Conservation (phyloP, 2,888 invertebrate species). For the Tenthredo scrophulariae region DNA sequence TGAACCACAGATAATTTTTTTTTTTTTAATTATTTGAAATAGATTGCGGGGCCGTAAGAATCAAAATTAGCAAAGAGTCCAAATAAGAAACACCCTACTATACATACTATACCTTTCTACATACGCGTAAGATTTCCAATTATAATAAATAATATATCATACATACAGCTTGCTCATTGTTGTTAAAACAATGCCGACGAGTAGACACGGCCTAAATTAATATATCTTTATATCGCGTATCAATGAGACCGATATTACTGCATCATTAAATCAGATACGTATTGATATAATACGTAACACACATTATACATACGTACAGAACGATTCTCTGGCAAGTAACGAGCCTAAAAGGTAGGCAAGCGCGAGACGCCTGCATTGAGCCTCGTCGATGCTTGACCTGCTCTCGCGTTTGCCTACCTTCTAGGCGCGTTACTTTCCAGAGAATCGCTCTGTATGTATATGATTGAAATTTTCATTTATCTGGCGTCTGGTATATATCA, state of each 20-base stretch:
- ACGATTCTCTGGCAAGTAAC: too few relatives aligned
- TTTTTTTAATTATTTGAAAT: background rate
- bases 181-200: slow-evolving; percentile 60
- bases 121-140: background rate
- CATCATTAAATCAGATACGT: background rate
- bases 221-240: slow-evolving; percentile 27
- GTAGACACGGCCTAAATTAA: slow-evolving; percentile 72
- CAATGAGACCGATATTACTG: background rate
- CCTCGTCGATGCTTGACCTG: too few relatives aligned
- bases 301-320: background rate
- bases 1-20: too few relatives aligned
- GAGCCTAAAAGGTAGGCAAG: too few relatives aligned
- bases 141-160: background rate
- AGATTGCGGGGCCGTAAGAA: too few relatives aligned
- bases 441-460: too few relatives aligned
- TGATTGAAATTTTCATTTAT: background rate
- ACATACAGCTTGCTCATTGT: slow-evolving; percentile 41
- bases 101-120: background rate
- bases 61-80: background rate
- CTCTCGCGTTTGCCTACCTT: too few relatives aligned
- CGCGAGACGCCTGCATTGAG: too few relatives aligned
- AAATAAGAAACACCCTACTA: background rate
- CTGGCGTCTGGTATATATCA: too few relatives aligned
- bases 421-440: too few relatives aligned
- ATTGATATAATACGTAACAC: background rate